Conservation (phyloP, 2,888 invertebrate genomes). For the Stenodera caucasica region DNA sequence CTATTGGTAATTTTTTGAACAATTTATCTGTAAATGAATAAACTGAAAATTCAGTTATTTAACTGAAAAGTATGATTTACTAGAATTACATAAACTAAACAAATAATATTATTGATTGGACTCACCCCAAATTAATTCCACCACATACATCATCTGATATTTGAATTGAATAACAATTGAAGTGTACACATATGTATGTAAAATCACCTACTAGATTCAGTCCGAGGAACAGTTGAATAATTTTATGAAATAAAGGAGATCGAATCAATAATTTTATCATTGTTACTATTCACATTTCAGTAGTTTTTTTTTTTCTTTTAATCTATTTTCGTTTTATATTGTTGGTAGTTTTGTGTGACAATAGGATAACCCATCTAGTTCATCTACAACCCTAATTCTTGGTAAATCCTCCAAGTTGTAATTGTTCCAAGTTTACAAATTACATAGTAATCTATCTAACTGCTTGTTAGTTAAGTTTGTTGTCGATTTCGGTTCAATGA, state of each 20-base stretch:
- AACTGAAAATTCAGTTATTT: no score
- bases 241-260: constrained; percentile 16
- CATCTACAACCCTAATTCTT: not conserved
- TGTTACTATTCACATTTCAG: no score
- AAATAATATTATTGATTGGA: no score
- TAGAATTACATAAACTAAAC: no score
- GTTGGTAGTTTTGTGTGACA: not conserved
- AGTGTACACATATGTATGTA: constrained; percentile 20
- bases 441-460: constrained; percentile 11
- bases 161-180: constrained; percentile 18
- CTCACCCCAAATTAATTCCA: constrained; percentile 35
- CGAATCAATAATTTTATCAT: not conserved
- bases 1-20: no score
- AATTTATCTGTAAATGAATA: no score
- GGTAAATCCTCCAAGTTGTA: constrained; percentile 1
- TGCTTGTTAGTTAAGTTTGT: constrained; percentile 23
- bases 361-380: not conserved
- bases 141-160: constrained; percentile 25
- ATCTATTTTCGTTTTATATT: no score
- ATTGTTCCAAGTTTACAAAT: constrained; percentile 20
- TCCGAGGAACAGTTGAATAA: not conserved
- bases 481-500: constrained; percentile 17
- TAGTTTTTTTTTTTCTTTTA: no score
- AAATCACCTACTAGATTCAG: constrained; percentile 2
- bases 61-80: no score